Base-by-base conservation (phyloP, 2,888 invertebrate species). In the Tiliacea citrago region DNA sequence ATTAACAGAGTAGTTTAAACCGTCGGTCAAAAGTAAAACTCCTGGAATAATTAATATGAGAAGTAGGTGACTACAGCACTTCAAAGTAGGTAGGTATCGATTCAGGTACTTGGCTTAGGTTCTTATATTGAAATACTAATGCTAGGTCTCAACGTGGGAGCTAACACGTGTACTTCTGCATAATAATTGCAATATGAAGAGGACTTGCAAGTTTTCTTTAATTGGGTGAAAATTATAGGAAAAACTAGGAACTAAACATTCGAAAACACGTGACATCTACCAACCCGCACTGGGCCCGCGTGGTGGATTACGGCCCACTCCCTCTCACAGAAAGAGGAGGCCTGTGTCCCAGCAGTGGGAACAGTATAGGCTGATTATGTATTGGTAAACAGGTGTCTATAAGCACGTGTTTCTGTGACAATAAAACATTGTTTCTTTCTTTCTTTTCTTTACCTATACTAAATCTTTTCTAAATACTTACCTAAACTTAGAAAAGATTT, bases 11-110 rank as follows among this genome's bases (percentile, higher is more conserved):
- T 57, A 73, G 42, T 57, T 62, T 13, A 13, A 66, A 29, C 55
- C 4, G 73, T 77, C 77, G 67, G 2, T 55, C 45, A 61, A 35
- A 74, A 45, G n/a, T 10, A 24, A 77, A 67, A 35, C 29, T 67
- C 39, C 53, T 53, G 71, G 45, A 71, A 77, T 77, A 58, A 71
- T 76, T 63, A 57, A 76, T 61, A 39, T 58, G 24, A n/a, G 8
- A 62, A 57, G 18, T 55, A 51, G 35, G 8, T 42, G 29, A 42
- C 29, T 47, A 35, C 12, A 49, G 16, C 4, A 10, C 8, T 70
- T 61, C n/a, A 63, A 49, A 47, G 51, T 53, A 42, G n/a, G 51
- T 62, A 42, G n/a, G 51, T 62, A 67, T 73, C 57, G 55, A 73
- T 78, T 73, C 21, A 45, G 24, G 16, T 51, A 21, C 21, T 10